Evolutionary conservation across 2,797 vertebrate species (phyloP), one percentile per base, ranked within the genome.

Genomic region (Pseudomugil tenellus): DNA sequence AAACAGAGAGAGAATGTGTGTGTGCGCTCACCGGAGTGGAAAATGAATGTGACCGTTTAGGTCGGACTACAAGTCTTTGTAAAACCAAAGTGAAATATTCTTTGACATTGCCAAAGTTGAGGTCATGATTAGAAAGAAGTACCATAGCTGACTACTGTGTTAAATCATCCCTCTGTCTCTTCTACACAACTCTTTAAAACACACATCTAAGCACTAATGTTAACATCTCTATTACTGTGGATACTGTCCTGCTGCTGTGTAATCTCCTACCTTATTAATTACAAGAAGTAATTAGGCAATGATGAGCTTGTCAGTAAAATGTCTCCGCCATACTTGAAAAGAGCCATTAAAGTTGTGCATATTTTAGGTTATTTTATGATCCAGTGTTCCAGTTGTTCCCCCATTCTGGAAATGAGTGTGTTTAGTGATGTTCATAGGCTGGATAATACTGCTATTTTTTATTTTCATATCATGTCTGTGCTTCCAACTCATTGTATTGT

Each of bases 281-380:
- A 88, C 73, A 16, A 10, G 43, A 89, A 84, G 72, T 87, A 80
- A 92, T 91, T 85, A 76, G 67, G 56, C 57, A 69, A 88, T 79
- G 73, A 89, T 81, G 71, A 87, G 83, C 77, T 67, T 85, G 85
- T 87, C 76, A 79, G 67, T 72, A 59, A 76, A 81, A 80, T 86
- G 75, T 86, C 70, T 77, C 55, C 72, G 67, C 74, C 43, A 2
- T 28, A 69, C 60, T 63, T 76, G 72, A 80, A 81, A 77, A 65
- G 70, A 78, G 80, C 71, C 76, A 91, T 89, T 87, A 83, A 76
- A 77, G 71, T 69, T 67, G 72, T 53, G 31, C 26, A 58, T 62
- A 58, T 74, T 63, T 55, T 70, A 34, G 16, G n/a, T 16, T 26
- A 65, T 46, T 72, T 35, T 67, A 35, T 21, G n/a, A n/a, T 53